These are phyloP conservation scores for Eudasyphora cyanicolor DNA, from an alignment of 2,888 invertebrate genomes.

Conservation along the genomic window DNA sequence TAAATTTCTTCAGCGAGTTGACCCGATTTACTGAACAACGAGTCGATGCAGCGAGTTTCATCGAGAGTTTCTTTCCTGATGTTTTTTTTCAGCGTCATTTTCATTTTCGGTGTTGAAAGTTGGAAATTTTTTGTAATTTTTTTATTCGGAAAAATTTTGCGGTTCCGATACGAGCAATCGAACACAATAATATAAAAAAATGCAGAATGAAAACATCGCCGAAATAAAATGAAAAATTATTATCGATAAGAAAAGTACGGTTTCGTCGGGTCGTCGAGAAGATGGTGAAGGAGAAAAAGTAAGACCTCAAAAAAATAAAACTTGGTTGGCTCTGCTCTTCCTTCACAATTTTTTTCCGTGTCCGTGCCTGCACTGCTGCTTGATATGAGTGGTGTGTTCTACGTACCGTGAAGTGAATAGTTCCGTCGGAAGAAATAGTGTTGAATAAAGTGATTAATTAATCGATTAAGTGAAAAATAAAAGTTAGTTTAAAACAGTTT, in stretches of 20 bases:
- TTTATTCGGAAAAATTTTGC: slow-evolving; percentile 50
- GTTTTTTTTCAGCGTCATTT: slow-evolving; percentile 65
- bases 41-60: slow-evolving; percentile 49
- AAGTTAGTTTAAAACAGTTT: slow-evolving; percentile 32
- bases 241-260: slow-evolving; percentile 1
- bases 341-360: neutral
- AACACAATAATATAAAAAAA: no score
- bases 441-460: slow-evolving; percentile 30
- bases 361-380: neutral
- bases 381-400: neutral
- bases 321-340: no score
- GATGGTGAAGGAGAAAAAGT: slow-evolving; percentile 15
- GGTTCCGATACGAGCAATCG: slow-evolving; percentile 37
- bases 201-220: slow-evolving; percentile 10
- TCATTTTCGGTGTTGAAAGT: slow-evolving; percentile 65
- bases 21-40: slow-evolving; percentile 22
- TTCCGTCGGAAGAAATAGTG: slow-evolving; percentile 32
- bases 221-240: slow-evolving; percentile 34
- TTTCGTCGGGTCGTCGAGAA: slow-evolving; percentile 12
- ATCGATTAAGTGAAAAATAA: slow-evolving; percentile 51
- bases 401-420: slow-evolving; percentile 22
- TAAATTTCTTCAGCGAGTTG: slow-evolving; percentile 40
- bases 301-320: slow-evolving; percentile 27
- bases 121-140: slow-evolving; percentile 62
- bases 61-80: slow-evolving; percentile 54